Base-by-base conservation (phyloP, 2,113 vertebrate species). In the Sakesphorus luctuosus region DNA sequence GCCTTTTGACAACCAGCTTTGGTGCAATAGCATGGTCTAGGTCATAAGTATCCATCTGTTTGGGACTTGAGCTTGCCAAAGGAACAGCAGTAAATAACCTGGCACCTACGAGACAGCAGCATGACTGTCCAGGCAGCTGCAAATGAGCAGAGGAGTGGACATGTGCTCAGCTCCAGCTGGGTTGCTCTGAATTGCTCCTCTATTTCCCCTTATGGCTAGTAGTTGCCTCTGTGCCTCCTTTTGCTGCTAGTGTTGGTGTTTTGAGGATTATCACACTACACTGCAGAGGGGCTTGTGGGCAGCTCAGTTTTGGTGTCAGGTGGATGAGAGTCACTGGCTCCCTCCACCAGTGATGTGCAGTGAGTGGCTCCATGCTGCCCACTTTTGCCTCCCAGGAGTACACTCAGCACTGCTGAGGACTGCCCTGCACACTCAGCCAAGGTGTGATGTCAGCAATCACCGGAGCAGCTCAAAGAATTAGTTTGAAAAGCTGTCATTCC, bases 271-370 rank as follows among this genome's bases (percentile, higher is more conserved):
- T 16, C 59, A 62, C 23, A 3, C 3, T 1, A 11, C 9, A 5
- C 6, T 24, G 18, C 14, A 25, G 29, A 23, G 21, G 25, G 13
- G 26, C 31, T 52, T 58, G 38, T 26, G 29, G 25, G 25, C 29
- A 2, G 1, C 26, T 49, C 19, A 6, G 9, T 50, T 73, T 31
- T 61, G 40, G 12, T n/a, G 44, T 20, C 18, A 47, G 23, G 33
- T 6, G 35, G 36, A 11, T 21, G 36, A 40, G 29, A 49, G 36
- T 33, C 46, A 26, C 44, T 2, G 2, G 35, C 17, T 73, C 35
- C 26, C 12, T 44, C 29, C 26, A 6, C 5, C 47, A 59, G 38
- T 8, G 40, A 44, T 0, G 2, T 0, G 0, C 26, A 18, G 13
- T 7, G 40, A 0, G 2, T 65, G 58, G 72, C 61, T 33, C n/a